These are phyloP conservation scores for Cephus nigrinus DNA, from an alignment of 2,888 invertebrate species.

Conservation along the genomic window DNA sequence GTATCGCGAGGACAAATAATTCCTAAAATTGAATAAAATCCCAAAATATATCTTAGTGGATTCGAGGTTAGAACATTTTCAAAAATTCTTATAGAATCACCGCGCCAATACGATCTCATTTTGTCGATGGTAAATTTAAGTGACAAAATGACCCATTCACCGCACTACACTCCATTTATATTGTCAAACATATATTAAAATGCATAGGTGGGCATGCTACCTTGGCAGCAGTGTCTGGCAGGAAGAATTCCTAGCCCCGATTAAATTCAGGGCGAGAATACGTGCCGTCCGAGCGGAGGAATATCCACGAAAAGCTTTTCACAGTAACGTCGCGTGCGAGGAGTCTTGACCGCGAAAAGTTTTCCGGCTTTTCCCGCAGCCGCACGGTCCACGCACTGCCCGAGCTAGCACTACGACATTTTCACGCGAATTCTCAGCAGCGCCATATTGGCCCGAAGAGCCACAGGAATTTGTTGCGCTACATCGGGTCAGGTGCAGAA, in stretches of 20 bases:
- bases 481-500: not conserved
- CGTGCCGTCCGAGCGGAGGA: not conserved
- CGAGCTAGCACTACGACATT: constrained; percentile 22
- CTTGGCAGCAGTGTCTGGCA: constrained; percentile 8
- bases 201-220: not conserved
- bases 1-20: constrained; percentile 1
- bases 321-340: constrained; percentile 5
- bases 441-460: constrained; percentile 25
- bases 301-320: constrained; percentile 11
- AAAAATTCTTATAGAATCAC: not conserved
- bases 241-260: constrained; percentile 2
- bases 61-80: constrained; percentile 18
- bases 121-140: not conserved
- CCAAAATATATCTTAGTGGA: not conserved
- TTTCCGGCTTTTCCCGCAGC: constrained; percentile 20
- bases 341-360: constrained; percentile 6
- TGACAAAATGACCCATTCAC: not conserved
- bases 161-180: not conserved
- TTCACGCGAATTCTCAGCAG: constrained; percentile 17
- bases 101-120: not conserved
- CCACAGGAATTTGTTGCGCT: constrained; percentile 18
- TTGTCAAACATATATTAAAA: not conserved
- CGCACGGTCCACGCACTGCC: constrained; percentile 20
- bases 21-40: not conserved
- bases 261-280: constrained; percentile 2